Base-by-base conservation (phyloP, 1,140 invertebrate genomes). In the Vanessa tameamea region DNA sequence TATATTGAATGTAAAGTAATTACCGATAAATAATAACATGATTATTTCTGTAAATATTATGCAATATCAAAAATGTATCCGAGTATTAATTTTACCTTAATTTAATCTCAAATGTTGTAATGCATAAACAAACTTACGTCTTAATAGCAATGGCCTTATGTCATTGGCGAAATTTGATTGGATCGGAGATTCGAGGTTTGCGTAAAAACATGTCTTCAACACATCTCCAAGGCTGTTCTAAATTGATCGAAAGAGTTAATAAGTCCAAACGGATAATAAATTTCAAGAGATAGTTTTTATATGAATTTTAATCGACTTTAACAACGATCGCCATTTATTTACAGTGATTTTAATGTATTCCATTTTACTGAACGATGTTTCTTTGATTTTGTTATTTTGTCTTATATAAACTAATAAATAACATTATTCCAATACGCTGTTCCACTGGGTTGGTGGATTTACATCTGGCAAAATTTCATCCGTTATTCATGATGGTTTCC, bases 151-250 rank as follows among this genome's bases (percentile, higher is more conserved):
- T 55, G 48, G 31, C n/a, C 51, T 73, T 73, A 73, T 73, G 73
- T 78, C 77, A 78, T 78, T 73, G 73, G 73, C 73, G 71, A 76
- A 69, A 63, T 79, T 74, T 75, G 72, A 77, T 75, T 72, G 63
- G 73, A 73, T 61, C 53, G 69, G 47, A 76, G 72, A 75, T 77
- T 72, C 70, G 63, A 65, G 73, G 75, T 82, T 82, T 80, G 77
- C 80, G 78, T 82, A 82, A 82, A 82, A 68, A 77, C 75, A 70
- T 77, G 77, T 76, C 77, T 69, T 74, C 67, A 70, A 72, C 79
- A 75, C 75, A 14, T 37, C 4, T 37, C 71, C 77, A 76, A 80
- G 77, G 79, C 53, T 78, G 77, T 78, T 78, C 79, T 75, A 80
- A 74, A 76, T 78, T 69, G 73, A 80, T 75, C 65, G 64, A 59